These are phyloP conservation scores for Lasioglossum calceatum DNA, from an alignment of 2,888 invertebrate genomes.

Conservation along the genomic window DNA sequence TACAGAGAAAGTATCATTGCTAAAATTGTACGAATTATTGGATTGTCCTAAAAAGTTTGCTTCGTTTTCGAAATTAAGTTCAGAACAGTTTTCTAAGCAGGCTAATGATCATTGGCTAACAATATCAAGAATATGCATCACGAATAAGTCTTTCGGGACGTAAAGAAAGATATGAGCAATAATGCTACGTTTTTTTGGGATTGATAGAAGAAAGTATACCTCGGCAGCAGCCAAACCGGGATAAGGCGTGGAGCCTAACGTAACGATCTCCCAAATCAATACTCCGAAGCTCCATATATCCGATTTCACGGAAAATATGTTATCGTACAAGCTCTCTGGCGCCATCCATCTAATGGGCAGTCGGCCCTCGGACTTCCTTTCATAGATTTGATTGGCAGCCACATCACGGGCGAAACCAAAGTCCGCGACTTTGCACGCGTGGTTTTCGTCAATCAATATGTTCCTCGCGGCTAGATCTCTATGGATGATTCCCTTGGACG, in stretches of 20 bases:
- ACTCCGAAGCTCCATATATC: conserved; percentile 99
- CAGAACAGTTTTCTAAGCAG: neutral
- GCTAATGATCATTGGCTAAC: too few relatives aligned
- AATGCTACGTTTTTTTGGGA: neutral
- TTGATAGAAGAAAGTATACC: conserved; percentile 84
- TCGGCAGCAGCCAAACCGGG: conserved; percentile 96
- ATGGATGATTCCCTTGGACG: conserved; percentile 89
- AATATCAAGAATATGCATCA: neutral
- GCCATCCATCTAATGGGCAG: conserved; percentile 96
- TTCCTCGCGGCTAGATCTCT: conserved; percentile 96
- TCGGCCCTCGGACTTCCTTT: conserved; percentile 92
- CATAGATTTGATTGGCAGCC: conserved; percentile 94
- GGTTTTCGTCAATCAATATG: conserved; percentile 93
- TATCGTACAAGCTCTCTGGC: conserved; percentile 96
- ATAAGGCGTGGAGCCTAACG: conserved; percentile 97
- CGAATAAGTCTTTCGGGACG: neutral
- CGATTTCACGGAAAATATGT: conserved; percentile 96
- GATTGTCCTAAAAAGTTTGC: neutral
- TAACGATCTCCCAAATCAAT: conserved; percentile 97
- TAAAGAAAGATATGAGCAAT: neutral
- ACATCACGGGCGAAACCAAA: conserved; percentile 97
- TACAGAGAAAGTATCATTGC: neutral
- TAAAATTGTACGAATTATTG: neutral
- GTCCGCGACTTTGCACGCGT: conserved; percentile 96
- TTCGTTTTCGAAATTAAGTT: neutral